phyloP scores from a whole-genome alignment of 1,140 invertebrate species.

The Hyposmocoma kahamanoa region DNA sequence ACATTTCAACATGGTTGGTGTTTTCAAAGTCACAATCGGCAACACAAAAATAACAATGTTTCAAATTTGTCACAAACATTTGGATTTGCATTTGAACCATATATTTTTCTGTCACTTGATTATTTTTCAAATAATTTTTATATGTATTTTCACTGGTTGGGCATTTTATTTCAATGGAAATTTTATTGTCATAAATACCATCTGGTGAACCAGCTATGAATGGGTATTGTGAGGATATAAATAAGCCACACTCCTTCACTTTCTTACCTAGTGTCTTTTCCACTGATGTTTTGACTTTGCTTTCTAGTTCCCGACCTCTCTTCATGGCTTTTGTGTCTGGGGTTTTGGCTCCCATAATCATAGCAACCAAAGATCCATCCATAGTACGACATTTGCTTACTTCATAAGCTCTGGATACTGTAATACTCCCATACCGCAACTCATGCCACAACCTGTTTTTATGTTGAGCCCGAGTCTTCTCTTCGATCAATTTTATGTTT shows the following conservation, averaged over 20 bases:
- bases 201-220: slow-evolving; percentile 25
- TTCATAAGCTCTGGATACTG: slow-evolving; percentile 32
- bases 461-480: slow-evolving; percentile 18
- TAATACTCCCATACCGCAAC: slow-evolving; percentile 35
- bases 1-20: slow-evolving; percentile 22
- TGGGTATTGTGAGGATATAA: slow-evolving; percentile 14
- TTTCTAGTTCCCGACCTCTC: slow-evolving; percentile 22
- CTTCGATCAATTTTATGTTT: slow-evolving; percentile 18
- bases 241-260: slow-evolving; percentile 24
- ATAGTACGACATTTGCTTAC: slow-evolving; percentile 19
- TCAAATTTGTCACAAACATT: slow-evolving; percentile 27
- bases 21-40: slow-evolving; percentile 30
- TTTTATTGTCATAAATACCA: slow-evolving; percentile 15
- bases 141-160: slow-evolving; percentile 22
- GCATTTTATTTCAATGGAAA: slow-evolving; percentile 37
- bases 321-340: slow-evolving; percentile 27
- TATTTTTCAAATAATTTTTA: slow-evolving; percentile 25
- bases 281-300: slow-evolving; percentile 15
- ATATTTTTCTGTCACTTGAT: slow-evolving; percentile 23
- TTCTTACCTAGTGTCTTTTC: slow-evolving; percentile 13
- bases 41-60: slow-evolving; percentile 35
- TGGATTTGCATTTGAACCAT: slow-evolving; percentile 39
- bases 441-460: slow-evolving; percentile 26
- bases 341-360: slow-evolving; percentile 26
- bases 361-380: slow-evolving; percentile 21